Base-by-base conservation (phyloP, 1,140 invertebrate species). In the Tribolium castaneum region DNA sequence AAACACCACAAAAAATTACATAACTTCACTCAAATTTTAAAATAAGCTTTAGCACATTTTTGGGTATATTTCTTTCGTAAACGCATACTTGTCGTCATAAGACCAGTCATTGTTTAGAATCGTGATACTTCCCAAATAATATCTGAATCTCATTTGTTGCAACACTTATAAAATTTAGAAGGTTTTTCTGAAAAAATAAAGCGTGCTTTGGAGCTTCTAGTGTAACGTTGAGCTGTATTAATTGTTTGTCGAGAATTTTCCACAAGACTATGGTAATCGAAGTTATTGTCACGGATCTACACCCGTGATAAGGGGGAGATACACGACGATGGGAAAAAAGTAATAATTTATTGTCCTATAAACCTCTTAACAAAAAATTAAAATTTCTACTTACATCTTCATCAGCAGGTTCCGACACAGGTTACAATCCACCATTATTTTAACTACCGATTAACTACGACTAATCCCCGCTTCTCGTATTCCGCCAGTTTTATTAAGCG, bases 51-150 rank as follows among this genome's bases (percentile, higher is more conserved):
- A 77, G 25, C 59, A 51, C 9, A n/a, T 50, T 30, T 6, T 6
- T 39, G 34, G 76, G 3, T 70, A 1, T 2, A 39, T 35, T 12
- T 77, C 25, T 5, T 34, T 9, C 3, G 59, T 30, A 16, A 66
- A 77, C 3, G 72, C 66, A 19, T 77, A 6, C 6, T 34, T 70
- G 80, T 78, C 30, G 81, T 77, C n/a, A n/a, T n/a, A n/a, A n/a
- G n/a, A n/a, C n/a, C n/a, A n/a, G 81, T 77, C n/a, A 80, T 80
- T 3, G 79, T 49, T 45, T 80, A 77, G 54, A 82, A 13, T 30
- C 52, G 73, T 35, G 72, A 75, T 39, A 82, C 25, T 76, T 75
- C 52, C 51, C 73, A 34, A 80, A 52, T 35, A 79, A 6, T 16
- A 49, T 77, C 6, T 75, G 78, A 35, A 80, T 9, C 5, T 73